Evolutionary conservation across 2,113 vertebrate genomes (phyloP), one percentile per base, ranked within the genome.

Genomic region (Mellivora capensis): DNA sequence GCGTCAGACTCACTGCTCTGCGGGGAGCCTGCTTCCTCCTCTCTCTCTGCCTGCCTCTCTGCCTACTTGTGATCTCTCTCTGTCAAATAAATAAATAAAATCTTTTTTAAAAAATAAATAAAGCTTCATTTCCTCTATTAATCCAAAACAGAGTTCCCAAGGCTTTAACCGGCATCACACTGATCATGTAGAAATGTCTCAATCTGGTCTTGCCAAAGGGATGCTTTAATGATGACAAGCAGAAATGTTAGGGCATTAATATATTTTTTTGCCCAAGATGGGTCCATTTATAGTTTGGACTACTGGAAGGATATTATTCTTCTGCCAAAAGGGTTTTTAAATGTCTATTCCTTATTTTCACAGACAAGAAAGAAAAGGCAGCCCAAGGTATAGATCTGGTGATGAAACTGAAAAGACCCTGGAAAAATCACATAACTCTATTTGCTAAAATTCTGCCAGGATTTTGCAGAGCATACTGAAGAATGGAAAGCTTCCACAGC

Each of bases 271-370:
- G 13, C 20, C 81, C 34, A 88, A 47, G 39, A 74, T 62, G 23
- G 94, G 87, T 87, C 37, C 52, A 76, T 84, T 87, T 91, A 74
- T 54, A 96, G 39, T 27, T 54, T 81, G 21, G 15, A 84, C 86
- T 87, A 27, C n/a, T 17, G 85, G 79, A 23, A 88, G 29, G 34
- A 87, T 37, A 52, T 91, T 91, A 37, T 79, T 91, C 42, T 95
- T 84, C 71, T 96, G 54, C 69, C 92, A 69, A 90, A 96, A 62
- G 12, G 62, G 5, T 15, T 59, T 85, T 91, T 14, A 96, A 92
- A 92, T 79, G 14, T 74, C n/a, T 88, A 39, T 79, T 74, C 44
- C 44, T 93, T 74, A 62, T 97, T 94, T 92, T 39, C 54, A 93
- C 5, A 97, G 64, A 87, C 77, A 94, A 96, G 47, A 25, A 21